Conservation (phyloP, 2,888 invertebrate species). For the Phengaris arion region DNA sequence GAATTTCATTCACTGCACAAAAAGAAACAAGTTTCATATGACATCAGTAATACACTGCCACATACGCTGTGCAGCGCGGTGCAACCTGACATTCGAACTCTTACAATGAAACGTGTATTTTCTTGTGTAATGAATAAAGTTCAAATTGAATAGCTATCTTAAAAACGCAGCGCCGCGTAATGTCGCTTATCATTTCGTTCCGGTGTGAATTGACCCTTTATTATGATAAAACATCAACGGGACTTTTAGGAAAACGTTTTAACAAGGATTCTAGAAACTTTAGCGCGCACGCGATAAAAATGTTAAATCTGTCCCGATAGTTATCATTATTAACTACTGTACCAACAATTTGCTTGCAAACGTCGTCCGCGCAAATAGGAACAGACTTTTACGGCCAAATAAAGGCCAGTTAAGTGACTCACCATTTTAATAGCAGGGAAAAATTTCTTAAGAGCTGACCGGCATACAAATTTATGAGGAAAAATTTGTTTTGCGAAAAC, state of each 20-base stretch:
- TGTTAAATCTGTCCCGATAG: constrained; percentile 28
- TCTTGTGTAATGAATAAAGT: too few species aligned
- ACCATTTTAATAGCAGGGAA: constrained; percentile 60
- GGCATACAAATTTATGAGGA: constrained; percentile 62
- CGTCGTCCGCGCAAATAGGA: constrained; percentile 45
- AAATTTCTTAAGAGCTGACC: constrained; percentile 57
- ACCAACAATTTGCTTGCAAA: constrained; percentile 34
- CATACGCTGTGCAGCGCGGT: too few species aligned
- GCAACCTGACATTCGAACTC: too few species aligned
- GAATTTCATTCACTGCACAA: too few species aligned
- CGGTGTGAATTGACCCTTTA: neutral
- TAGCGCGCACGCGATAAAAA: neutral
- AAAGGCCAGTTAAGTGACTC: constrained; percentile 67
- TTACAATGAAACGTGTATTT: too few species aligned
- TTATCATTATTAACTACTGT: constrained; percentile 30
- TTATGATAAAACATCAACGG: neutral
- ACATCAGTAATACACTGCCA: too few species aligned
- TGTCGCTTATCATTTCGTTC: too few species aligned
- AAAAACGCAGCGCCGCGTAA: too few species aligned
- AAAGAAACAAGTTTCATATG: too few species aligned
- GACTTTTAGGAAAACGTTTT: neutral
- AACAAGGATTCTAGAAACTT: constrained; percentile 14
- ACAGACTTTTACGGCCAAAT: constrained; percentile 61
- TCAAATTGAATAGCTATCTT: too few species aligned
- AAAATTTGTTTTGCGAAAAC: constrained; percentile 53